Conservation (phyloP, 2,113 vertebrate genomes). For the Sterna hirundo region DNA sequence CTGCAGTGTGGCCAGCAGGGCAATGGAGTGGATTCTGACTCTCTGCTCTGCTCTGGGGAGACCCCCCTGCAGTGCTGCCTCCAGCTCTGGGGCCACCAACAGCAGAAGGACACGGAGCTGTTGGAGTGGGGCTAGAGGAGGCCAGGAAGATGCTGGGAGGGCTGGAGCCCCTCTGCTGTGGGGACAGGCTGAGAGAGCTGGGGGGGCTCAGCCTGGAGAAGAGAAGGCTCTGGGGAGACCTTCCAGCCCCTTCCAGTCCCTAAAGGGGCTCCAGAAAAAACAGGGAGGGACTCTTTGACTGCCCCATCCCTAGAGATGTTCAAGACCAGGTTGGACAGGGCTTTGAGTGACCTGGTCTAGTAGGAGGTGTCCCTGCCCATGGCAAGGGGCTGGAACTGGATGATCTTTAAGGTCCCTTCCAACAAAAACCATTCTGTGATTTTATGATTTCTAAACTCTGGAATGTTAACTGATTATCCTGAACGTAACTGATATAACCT, state of each 20-base stretch:
- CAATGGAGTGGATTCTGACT: too few relatives aligned
- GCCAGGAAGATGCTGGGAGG: neutral
- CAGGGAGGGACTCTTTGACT: neutral
- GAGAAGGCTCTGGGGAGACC: neutral
- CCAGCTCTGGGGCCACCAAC: too few relatives aligned
- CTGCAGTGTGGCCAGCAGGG: too few relatives aligned
- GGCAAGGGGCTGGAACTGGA: neutral
- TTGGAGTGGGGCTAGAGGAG: neutral
- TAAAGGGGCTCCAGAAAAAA: neutral
- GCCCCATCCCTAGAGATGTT: neutral
- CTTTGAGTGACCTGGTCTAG: neutral
- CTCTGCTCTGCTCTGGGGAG: too few relatives aligned
- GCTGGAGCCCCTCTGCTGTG: neutral
- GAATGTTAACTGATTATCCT: accelerated
- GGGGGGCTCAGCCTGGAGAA: neutral
- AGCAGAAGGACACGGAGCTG: neutral
- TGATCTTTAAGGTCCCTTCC: neutral
- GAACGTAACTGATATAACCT: too few relatives aligned
- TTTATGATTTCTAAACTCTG: neutral
- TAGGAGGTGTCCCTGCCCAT: neutral
- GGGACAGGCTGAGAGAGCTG: neutral
- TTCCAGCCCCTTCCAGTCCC: neutral
- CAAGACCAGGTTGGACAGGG: neutral
- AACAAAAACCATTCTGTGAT: neutral
- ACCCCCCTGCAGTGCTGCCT: too few relatives aligned